Base-by-base conservation (phyloP, 2,888 invertebrate genomes). In the Drosophila multiciliata region DNA sequence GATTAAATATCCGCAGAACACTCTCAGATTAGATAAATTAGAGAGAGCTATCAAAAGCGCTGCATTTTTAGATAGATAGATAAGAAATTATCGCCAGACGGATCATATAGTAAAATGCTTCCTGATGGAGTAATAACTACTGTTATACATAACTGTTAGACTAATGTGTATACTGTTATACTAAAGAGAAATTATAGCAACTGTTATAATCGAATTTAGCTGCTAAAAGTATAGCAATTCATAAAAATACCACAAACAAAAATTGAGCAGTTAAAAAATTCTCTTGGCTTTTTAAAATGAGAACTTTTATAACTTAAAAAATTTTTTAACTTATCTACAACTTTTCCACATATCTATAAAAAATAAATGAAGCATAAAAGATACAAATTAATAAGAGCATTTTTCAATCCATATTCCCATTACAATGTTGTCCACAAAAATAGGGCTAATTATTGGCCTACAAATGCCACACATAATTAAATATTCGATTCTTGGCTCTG, bases 1-100 rank as follows among this genome's bases (percentile, higher is more conserved):
- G 12, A 53, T 26, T 35, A 20, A 15, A 54, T 53, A 35, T 20
- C 9, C 50, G 62, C 60, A 17, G 54, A 66, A 80, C 75, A 74
- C 66, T 63, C 59, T 48, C 50, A 73, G 87, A 86, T 83, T 73
- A 88, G 69, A 88, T 86, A 83, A 69, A 68, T 54, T 61, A 64
- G 52, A 52, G 54, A 52, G 59, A 78, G 67, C 66, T 67, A 65
- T 61, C 35, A 20, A 57, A 66, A 23, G 36, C 48, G 26, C 52
- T 55, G 61, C 73, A 70, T 42, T 26, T 66, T 60, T 0, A 1
- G 36, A 50, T 6, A 68, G 50, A 48, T 3, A 54, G 55, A 67
- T 57, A 55, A 66, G 38, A 26, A 33, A 12, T 32, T 32, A 20
- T 45, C 52, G 17, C n/a, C 1, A n/a, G 7, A 12, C 1, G 29